Evolutionary conservation across 2,797 vertebrate genomes (phyloP), one percentile per base, ranked within the genome.

Genomic region (Pipistrellus kuhlii): DNA sequence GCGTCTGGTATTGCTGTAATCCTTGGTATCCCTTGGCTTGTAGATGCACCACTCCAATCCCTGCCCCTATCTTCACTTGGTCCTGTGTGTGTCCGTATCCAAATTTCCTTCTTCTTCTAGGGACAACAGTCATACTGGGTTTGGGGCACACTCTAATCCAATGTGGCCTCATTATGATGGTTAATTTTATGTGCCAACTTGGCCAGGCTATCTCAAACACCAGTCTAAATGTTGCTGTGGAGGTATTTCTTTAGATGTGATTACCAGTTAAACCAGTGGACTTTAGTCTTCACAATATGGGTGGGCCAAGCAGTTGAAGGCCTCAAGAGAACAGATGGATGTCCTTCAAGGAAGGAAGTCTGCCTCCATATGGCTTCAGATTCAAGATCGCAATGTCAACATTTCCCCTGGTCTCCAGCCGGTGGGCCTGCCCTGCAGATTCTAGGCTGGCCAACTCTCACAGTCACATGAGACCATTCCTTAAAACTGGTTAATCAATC

Each of bases 101-200:
- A 92, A 23, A 62, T 30, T 62, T 90, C 35, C 53, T 88, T 44
- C 62, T 90, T 83, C 25, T 94, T 38, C 72, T 1, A 85, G n/a
- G 17, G 11, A 51, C 9, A 57, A 6, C 21, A 41, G 44, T 46
- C 69, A 81, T 17, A 25, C 0, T 55, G 27, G 35, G 81, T 51
- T 77, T 32, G 69, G 55, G 23, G 68, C 35, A 46, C 27, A 68
- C 4, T 14, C 15, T 59, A 62, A 88, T 68, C 62, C n/a, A 46
- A 30, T 10, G 55, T 20, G 51, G 88, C n/a, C 14, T 88, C 30
- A 15, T 3, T 21, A 57, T 5, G 9, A 55, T 17, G 27, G 30
- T n/a, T 38, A 77, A 46, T 71, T 90, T 84, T 62, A 85, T 53
- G 2, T 38, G 11, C 91, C 25, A 44, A 13, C 6, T 12, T 90